Base-by-base conservation (phyloP, 2,888 invertebrate species). In the Nebria brevicollis region DNA sequence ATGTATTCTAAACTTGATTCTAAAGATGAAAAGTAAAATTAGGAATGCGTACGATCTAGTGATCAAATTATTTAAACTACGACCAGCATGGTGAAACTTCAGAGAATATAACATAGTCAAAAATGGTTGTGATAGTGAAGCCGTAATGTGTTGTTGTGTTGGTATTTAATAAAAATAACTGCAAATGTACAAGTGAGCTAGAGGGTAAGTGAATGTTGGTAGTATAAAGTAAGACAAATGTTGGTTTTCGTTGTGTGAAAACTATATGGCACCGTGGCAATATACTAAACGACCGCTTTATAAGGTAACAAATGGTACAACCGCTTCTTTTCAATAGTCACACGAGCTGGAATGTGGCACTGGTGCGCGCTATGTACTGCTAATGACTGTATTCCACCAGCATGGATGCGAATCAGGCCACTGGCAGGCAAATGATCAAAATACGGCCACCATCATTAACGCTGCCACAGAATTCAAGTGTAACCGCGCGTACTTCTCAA, bases 331-430 rank as follows among this genome's bases (percentile, higher is more conserved):
- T 68, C 68, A 68, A 68, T 68, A 26, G 68, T 25, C 68, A 26
- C 68, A 68, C 26, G 26, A 68, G 68, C 10, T 68, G 68, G 68
- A 43, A 43, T 25, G 66, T 11, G 25, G 72, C 34, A 3, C 65
- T 26, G 26, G 20, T 11, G 65, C 20, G 75, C 15, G 75, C 75
- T 65, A 65, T 76, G 76, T 76, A 76, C 66, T 76, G 66, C 76
- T 76, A 76, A 76, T 76, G 76, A 76, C 76, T 76, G 66, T 76
- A 76, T 76, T 76, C 76, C 66, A 15, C 68, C 68, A 26, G 20
- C 20, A 68, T 26, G 26, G 68, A 25, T 68, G 26, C 68, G 20
- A 25, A n/a, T 26, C 68, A 68, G 26, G 68, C 26, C 15, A 25
- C 26, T 65, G 75, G n/a, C n/a, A 75, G n/a, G 75, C 64, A 65